Conservation (phyloP, 1,140 invertebrate genomes). For the Copidosoma floridanum region DNA sequence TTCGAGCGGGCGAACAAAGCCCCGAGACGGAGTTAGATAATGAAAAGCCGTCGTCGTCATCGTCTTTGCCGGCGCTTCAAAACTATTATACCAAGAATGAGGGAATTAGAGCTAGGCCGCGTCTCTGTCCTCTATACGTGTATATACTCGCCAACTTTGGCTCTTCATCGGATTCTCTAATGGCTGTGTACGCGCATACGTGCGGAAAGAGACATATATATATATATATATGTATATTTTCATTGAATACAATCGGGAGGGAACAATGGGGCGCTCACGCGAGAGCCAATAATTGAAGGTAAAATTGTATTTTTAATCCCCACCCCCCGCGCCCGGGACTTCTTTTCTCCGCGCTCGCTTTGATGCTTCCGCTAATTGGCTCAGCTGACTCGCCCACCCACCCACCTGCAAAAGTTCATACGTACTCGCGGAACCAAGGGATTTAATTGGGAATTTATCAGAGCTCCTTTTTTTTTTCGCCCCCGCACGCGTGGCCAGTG, state of each 20-base stretch:
- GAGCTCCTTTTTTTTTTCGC: no score
- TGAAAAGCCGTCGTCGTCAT: constrained; percentile 16
- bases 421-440: no score
- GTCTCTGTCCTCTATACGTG: no score
- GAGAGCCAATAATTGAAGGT: constrained; percentile 21
- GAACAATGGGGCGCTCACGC: constrained; percentile 5
- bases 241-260: constrained; percentile 22
- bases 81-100: constrained; percentile 20
- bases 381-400: not conserved
- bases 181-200: no score
- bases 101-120: not conserved
- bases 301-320: constrained; percentile 26
- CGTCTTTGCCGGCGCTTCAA: no score
- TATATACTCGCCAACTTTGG: no score
- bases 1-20: constrained; percentile 1
- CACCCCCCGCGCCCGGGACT: constrained; percentile 4
- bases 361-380: constrained; percentile 17
- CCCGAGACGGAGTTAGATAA: not conserved
- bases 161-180: no score
- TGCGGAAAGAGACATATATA: no score
- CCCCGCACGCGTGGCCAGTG: no score
- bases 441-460: no score
- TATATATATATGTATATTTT: no score
- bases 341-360: not conserved
- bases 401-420: no score